A percentile compares a stretch with the other conserved stretches of the same genome.
Evolutionary conservation across 2,797 vertebrate species (phyloP).

Genomic region (Myioborus melanocephalus): DNA sequence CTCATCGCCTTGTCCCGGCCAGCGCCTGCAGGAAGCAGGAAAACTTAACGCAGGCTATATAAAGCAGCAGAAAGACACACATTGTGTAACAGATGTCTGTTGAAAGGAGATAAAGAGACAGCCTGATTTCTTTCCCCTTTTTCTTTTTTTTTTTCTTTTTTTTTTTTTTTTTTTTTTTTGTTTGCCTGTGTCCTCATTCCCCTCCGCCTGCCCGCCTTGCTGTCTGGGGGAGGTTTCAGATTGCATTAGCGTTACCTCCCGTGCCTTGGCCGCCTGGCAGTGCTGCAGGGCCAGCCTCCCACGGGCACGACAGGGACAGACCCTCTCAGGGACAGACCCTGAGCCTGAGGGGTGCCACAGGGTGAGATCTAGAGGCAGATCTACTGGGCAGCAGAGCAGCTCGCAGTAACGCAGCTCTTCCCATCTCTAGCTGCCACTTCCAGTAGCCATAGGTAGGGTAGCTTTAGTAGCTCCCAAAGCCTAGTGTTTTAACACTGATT

Average conservation of each 20-base stretch:
- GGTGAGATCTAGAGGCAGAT: neutral
- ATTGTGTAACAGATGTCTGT: slow-evolving; percentile 41
- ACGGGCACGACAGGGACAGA: neutral
- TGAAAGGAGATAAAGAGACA: slow-evolving; percentile 19
- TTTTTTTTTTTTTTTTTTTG: neutral
- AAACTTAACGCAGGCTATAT: neutral
- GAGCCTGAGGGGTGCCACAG: neutral
- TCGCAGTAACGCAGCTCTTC: neutral
- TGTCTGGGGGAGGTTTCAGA: slow-evolving; percentile 35
- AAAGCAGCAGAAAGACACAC: slow-evolving; percentile 2
- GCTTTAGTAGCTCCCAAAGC: neutral
- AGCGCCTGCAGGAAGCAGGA: neutral
- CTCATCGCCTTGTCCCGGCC: neutral
- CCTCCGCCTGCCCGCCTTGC: neutral
- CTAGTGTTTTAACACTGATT: neutral
- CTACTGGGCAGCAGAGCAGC: neutral
- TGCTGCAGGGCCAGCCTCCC: neutral
- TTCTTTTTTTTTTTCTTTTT: neutral
- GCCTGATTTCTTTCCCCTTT: neutral
- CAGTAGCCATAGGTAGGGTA: neutral
- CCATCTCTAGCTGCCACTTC: neutral
- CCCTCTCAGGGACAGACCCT: neutral
- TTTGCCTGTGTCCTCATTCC: slow-evolving; percentile 34
- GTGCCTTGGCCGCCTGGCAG: neutral
- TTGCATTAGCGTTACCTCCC: neutral